Base-by-base conservation (phyloP, 2,113 vertebrate species). In the Marmota monax region DNA sequence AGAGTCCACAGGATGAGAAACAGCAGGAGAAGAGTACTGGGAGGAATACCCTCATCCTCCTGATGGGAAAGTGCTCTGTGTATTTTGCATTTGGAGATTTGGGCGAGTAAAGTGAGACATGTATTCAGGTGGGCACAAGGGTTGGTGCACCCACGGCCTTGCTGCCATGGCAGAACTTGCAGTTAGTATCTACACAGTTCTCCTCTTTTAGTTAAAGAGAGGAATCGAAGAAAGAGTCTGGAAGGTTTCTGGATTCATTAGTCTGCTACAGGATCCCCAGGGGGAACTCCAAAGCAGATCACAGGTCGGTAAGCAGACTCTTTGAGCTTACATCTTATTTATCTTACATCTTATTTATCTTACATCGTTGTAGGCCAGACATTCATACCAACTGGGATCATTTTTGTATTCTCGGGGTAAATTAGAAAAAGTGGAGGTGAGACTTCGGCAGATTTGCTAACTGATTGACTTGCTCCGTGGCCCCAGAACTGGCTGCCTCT, bases 31-130 rank as follows among this genome's bases (percentile, higher is more conserved):
- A 3, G 13, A 73, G 27, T 9, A 8, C 12, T 25, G 6, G 7
- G 27, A 45, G 7, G 25, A 23, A 27, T 14, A 39, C 58, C 58
- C 48, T 20, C 22, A 5, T 42, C 29, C 37, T 51, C 45, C 4
- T 29, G 11, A 1, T 1, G 2, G 48, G 16, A 32, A 63, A 27
- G 5, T 2, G 17, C 63, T 69, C 56, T 9, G 29, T 5, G 13
- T 25, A 18, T 4, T 63, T 17, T 70, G 37, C 76, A 42, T n/a
- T 51, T 87, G 25, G 29, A 37, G 23, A 51, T 37, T 2, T 3
- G 6, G 13, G 8, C 8, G 56, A 17, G n/a, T 39, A 18, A 25
- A 17, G 67, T 6, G 12, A 20, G 23, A 37, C 37, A 14, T 23
- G 4, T 1, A 7, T 9, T 84, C 45, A 37, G 23, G 18, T 34